These are phyloP conservation scores for Anoura caudifer DNA, from an alignment of 2,113 vertebrate species.

Conservation along the genomic window DNA sequence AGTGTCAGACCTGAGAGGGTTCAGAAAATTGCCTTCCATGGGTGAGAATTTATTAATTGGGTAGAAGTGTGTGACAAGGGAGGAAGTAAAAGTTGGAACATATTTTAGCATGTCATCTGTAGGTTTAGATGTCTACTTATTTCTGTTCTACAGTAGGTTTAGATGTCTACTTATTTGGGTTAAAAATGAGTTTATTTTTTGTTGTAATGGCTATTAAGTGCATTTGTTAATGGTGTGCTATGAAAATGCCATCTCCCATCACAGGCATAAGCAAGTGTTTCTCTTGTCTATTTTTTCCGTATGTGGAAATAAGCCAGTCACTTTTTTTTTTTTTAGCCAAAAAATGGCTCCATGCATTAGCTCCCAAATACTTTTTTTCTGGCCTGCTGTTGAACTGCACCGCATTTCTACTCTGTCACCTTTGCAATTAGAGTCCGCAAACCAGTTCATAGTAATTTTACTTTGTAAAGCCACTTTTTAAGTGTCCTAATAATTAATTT, in stretches of 20 bases:
- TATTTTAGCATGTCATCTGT: background rate
- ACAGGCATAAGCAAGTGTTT: background rate
- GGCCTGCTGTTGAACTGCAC: background rate
- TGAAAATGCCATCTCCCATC: background rate
- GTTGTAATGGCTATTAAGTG: background rate
- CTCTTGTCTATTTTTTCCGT: background rate
- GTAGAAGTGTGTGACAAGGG: background rate
- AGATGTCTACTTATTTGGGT: background rate
- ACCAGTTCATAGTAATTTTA: background rate
- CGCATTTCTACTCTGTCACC: background rate
- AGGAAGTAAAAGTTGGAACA: background rate
- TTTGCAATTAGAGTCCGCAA: background rate
- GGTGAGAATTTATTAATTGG: background rate
- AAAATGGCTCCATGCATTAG: background rate
- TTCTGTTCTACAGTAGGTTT: background rate
- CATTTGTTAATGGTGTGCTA: background rate
- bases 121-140: background rate
- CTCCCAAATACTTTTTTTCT: background rate
- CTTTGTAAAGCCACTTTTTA: background rate
- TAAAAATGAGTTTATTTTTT: background rate
- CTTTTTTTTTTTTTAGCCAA: background rate
- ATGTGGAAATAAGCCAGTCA: background rate
- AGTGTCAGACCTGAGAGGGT: background rate
- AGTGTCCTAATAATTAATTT: background rate
- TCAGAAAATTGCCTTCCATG: background rate